phyloP scores from a whole-genome alignment of 2,888 invertebrate species.

The Agapostemon virescens region DNA sequence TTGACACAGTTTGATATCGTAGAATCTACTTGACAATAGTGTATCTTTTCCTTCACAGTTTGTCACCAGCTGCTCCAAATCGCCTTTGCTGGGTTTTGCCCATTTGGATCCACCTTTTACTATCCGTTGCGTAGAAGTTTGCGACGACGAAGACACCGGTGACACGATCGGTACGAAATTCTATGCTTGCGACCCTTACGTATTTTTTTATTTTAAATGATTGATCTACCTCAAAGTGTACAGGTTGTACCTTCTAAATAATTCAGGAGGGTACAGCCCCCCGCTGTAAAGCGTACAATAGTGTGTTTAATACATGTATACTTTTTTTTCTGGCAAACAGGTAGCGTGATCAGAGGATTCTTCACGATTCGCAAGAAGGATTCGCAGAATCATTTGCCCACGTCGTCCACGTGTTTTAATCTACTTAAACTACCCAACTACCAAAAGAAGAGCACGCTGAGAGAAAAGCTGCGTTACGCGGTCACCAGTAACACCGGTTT shows the following conservation, averaged over 20 bases:
- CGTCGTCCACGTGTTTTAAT: conserved; percentile 99
- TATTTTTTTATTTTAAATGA: not conserved
- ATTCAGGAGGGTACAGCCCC: no score
- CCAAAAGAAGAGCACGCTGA: conserved; percentile 95
- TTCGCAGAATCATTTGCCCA: conserved; percentile 96
- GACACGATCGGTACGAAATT: conserved; percentile 87
- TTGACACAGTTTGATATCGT: not conserved
- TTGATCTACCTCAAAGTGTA: not conserved
- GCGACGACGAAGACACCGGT: conserved; percentile 97
- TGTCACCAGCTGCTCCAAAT: conserved; percentile 97
- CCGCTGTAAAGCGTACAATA: no score
- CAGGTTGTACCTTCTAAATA: no score
- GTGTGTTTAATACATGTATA: no score
- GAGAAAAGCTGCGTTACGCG: conserved; percentile 98
- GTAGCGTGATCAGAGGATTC: conserved; percentile 98
- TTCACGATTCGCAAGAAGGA: conserved; percentile 98
- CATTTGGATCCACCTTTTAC: conserved; percentile 98
- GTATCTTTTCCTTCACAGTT: conserved; percentile 82
- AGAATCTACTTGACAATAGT: not conserved
- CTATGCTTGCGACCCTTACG: not conserved
- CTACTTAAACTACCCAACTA: conserved; percentile 98
- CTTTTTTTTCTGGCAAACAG: conserved; percentile 81
- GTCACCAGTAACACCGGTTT: conserved; percentile 99
- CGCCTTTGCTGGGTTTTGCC: conserved; percentile 97
- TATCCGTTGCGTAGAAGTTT: conserved; percentile 99